Evolutionary conservation across 1,140 invertebrate species (phyloP).

Genomic region (Leptinotarsa undecemlineata): DNA sequence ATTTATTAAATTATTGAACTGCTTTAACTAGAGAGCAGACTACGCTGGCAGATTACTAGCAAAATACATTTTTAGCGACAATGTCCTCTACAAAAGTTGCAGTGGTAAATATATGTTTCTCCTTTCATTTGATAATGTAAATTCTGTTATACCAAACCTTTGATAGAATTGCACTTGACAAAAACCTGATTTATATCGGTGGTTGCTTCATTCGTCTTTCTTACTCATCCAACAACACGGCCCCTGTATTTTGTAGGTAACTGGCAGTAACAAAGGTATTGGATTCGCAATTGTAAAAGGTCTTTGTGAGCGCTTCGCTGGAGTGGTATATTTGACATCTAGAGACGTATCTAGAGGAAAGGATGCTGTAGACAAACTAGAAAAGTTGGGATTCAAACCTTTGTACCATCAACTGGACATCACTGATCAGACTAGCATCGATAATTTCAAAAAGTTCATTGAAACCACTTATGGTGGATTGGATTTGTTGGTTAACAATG

Average conservation of each 20-base stretch:
- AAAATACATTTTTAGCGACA: neutral
- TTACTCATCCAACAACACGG: neutral
- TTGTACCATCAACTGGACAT: slow-evolving; percentile 70
- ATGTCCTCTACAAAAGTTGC: slow-evolving; percentile 37
- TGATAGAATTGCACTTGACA: neutral
- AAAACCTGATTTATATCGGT: neutral
- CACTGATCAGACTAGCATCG: slow-evolving; percentile 59
- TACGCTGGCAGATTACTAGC: neutral
- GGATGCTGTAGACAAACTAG: slow-evolving; percentile 60
- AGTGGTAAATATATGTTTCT: slow-evolving; percentile 33
- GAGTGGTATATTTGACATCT: slow-evolving; percentile 64
- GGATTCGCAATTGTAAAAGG: slow-evolving; percentile 71
- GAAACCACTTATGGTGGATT: slow-evolving; percentile 71
- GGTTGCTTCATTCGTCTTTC: neutral
- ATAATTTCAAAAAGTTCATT: slow-evolving; percentile 61
- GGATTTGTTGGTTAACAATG: slow-evolving; percentile 85
- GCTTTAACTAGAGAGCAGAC: neutral
- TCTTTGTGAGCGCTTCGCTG: slow-evolving; percentile 63
- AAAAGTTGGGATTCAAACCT: slow-evolving; percentile 59
- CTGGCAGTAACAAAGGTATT: slow-evolving; percentile 78
- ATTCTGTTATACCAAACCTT: neutral
- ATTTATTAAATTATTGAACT: neutral
- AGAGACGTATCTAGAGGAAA: slow-evolving; percentile 60
- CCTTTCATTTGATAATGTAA: neutral
- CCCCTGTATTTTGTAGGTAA: slow-evolving; percentile 57